Evolutionary conservation across 2,113 vertebrate species (phyloP).

Genomic region (Bubo scandiacus): DNA sequence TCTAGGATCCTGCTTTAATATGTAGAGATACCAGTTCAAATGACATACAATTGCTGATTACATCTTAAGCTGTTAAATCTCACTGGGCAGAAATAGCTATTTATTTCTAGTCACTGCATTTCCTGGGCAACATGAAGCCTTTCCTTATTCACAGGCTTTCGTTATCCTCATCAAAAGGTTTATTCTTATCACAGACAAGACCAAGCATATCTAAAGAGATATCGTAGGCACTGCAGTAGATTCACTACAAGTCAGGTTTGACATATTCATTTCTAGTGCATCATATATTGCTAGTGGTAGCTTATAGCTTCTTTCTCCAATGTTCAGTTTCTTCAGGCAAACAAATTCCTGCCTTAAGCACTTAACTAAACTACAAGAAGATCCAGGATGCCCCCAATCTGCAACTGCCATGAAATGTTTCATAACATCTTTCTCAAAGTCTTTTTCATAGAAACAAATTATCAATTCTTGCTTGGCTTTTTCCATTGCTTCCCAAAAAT

Average conservation of each 20-base stretch:
- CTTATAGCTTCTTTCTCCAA: background rate
- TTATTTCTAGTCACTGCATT: background rate
- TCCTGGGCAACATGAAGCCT: background rate
- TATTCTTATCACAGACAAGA: conserved; percentile 3
- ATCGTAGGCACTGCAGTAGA: background rate
- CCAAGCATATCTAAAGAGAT: background rate
- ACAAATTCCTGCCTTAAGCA: background rate
- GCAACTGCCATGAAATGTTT: background rate
- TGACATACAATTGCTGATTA: background rate
- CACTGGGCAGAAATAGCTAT: background rate
- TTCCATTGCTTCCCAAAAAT: background rate
- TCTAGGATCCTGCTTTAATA: background rate
- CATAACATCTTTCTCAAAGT: background rate
- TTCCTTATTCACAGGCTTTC: conserved; percentile 1
- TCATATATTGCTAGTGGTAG: background rate
- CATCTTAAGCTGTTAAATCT: background rate
- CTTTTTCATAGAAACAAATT: background rate
- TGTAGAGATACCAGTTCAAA: background rate
- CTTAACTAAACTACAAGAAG: background rate
- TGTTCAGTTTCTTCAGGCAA: background rate
- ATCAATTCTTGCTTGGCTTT: background rate
- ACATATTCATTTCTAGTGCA: background rate
- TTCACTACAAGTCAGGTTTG: background rate
- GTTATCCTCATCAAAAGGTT: background rate
- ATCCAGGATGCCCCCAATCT: background rate